Evolutionary conservation across 2,113 vertebrate genomes (phyloP).

Genomic region (Pithys albifrons): DNA sequence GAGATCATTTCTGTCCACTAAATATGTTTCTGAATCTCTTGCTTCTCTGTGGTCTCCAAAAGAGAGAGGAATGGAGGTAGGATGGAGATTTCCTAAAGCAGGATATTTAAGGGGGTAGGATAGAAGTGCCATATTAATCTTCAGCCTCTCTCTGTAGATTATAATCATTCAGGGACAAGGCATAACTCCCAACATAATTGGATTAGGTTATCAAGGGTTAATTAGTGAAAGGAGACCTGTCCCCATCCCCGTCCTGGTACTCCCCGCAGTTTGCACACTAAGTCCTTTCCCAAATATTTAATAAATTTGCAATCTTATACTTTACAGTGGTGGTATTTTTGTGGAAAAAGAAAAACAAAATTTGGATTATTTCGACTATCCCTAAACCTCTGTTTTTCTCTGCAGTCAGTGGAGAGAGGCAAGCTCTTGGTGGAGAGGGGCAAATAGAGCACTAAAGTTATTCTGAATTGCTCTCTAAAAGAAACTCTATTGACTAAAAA

Average conservation of each 20-base stretch:
- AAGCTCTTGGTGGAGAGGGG: not conserved
- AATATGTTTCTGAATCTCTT: not conserved
- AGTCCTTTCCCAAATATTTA: not conserved
- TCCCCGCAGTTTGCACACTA: not conserved
- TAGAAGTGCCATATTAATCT: not conserved
- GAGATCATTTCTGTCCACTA: not conserved
- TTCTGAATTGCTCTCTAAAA: slow-evolving; percentile 33
- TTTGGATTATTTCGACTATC: not conserved
- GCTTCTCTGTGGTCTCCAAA: not conserved
- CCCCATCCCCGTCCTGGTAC: accelerated
- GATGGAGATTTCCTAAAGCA: not conserved
- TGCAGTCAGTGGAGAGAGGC: not conserved
- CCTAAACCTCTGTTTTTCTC: not conserved
- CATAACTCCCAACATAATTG: not conserved
- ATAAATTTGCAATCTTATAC: not conserved
- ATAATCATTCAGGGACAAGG: not conserved
- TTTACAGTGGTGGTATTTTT: not conserved
- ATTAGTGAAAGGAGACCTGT: not conserved
- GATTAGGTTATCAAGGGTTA: not conserved
- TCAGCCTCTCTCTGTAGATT: accelerated
- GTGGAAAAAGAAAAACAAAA: not conserved
- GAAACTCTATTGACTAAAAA: slow-evolving; percentile 47
- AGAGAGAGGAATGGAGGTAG: not conserved
- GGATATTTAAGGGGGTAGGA: not conserved
- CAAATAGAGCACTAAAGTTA: not conserved